Base-by-base conservation (phyloP, 2,888 invertebrate species). In the Temnothorax rugatulus region DNA sequence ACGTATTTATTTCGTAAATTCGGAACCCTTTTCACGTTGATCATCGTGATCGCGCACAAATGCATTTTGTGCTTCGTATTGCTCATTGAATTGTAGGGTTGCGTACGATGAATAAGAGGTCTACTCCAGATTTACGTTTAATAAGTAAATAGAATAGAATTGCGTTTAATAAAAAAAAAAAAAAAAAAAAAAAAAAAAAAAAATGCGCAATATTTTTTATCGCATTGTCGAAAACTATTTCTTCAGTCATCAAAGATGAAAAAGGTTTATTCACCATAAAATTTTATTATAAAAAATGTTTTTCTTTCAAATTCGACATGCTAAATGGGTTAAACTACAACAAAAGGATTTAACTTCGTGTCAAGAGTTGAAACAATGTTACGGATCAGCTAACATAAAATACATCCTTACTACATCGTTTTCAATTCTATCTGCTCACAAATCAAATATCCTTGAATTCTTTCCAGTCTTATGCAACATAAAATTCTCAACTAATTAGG, bases 1-100 rank as follows among this genome's bases (percentile, higher is more conserved):
- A 83, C 85, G 34, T 34, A 34, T 59, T 34, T 71, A 87, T 89
- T 90, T 86, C 86, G 75, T 88, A 90, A 90, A 90, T 84, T 86
- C 77, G 89, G 85, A 90, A 83, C 89, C 90, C 87, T 87, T 89
- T 84, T 73, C 38, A 73, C 82, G 77, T 83, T 77, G 81, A 84
- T 84, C 79, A 61, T 61, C 15, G 57, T 9, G 66, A 66, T 44
- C 66, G 47, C 59, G 69, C 63, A 82, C 82, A 85, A 83, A 74
- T 50, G 66, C 57, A 50, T 59, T 50, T 34, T 61, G 44, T 63
- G 59, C 63, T 79, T 84, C 59, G 34, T 25, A 61, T 25, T 21
- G 50, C 54, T 76, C 47, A 18, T 29, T 41, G 71, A 47, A 71
- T 81, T 71, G 4, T 18, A 71, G 38, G 5, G 47, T 59, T 25